Percentiles rank a stretch among this genome's conserved stretches.
Conservation (phyloP, 2,113 vertebrate species). For the Leucoraja erinaceus region DNA sequence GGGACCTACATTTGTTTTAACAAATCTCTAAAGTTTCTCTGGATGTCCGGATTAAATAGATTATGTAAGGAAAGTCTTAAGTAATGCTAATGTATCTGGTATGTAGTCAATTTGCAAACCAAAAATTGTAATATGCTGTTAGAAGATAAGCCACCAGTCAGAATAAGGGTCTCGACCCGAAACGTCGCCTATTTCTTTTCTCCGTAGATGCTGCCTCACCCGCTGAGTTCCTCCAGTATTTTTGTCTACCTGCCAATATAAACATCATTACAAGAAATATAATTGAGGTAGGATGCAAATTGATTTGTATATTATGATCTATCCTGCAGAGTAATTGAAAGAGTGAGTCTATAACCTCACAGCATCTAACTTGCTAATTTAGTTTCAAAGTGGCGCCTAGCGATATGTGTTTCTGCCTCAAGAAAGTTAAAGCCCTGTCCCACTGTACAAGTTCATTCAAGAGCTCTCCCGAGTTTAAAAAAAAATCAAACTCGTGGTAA, state of each 20-base stretch:
- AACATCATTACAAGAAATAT: background rate
- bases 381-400: slow-evolving; percentile 7
- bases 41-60: no score
- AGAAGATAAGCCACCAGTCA: background rate
- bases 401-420: background rate
- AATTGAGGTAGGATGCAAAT: slow-evolving; percentile 2
- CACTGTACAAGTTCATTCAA: no score
- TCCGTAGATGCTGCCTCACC: no score
- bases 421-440: no score
- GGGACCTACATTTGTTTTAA: no score
- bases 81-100: background rate
- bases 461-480: no score
- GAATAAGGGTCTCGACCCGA: no score
- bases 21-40: no score
- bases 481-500: no score
- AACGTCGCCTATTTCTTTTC: no score
- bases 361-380: slow-evolving; percentile 21
- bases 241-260: background rate
- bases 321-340: slow-evolving; percentile 18
- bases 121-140: background rate
- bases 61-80: background rate
- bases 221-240: no score
- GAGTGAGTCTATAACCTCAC: background rate
- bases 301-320: slow-evolving; percentile 23
- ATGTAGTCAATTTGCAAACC: background rate